Conservation (phyloP, 2,797 vertebrate species). For the Micropoecilia bifurca region DNA sequence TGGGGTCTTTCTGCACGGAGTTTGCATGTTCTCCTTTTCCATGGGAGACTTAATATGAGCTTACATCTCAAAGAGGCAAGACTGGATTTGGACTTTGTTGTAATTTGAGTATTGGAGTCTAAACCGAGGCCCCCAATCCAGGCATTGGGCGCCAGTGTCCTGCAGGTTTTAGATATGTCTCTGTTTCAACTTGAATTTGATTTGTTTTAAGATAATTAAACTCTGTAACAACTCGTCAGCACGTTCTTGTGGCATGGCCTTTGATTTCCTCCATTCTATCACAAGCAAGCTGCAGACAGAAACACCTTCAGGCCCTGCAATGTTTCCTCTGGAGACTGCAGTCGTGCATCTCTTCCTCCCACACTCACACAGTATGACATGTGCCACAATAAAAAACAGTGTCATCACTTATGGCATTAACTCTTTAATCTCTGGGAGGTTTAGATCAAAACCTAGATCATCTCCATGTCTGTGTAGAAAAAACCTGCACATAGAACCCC, state of each 20-base stretch:
- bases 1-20: too few species aligned
- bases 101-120: neutral
- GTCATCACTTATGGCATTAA: neutral
- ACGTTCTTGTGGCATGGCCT: neutral
- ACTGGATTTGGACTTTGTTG: neutral
- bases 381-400: neutral
- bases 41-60: neutral
- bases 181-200: neutral
- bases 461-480: neutral
- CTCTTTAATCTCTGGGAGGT: neutral
- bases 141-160: neutral
- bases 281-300: neutral
- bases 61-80: neutral
- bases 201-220: neutral
- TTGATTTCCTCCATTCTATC: neutral
- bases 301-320: neutral
- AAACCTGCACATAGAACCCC: neutral
- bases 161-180: neutral
- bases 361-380: neutral
- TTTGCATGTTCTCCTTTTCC: neutral
- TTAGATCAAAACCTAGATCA: neutral
- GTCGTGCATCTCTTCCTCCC: neutral
- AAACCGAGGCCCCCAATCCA: neutral
- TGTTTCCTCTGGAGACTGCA: neutral
- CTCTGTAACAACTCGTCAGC: too few species aligned